Evolutionary conservation across 2,888 invertebrate genomes (phyloP), one percentile per base, ranked within the genome.

Genomic region (Bombyx huttoni): DNA sequence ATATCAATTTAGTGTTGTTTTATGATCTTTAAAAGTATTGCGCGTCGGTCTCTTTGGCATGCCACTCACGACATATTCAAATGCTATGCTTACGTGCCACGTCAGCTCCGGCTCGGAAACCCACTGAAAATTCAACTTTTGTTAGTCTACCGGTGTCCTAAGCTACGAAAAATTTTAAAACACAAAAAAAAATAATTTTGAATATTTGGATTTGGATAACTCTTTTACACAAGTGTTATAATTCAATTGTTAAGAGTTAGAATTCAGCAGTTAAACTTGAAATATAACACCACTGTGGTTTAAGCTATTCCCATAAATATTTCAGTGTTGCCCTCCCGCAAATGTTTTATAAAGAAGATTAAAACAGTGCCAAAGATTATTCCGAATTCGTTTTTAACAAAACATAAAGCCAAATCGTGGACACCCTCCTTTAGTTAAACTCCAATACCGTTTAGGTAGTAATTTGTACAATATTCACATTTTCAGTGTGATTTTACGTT

Each of bases 121-220:
- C 81, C 86, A 87, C 87, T 87, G 87, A 81, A 87, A 87, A 81
- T 74, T 76, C 75, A 81, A 86, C 77, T 73, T 62, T 64, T 70
- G 85, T 86, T 86, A 86, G 80, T 84, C 40, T 81, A 84, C 79
- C n/a, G 52, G 78, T 75, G 79, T 70, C 78, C 57, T 51, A 48
- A 46, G 69, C 13, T 40, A 51, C 55, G 35, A 35, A 48, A 47
- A 35, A 47, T 46, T 48, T 49, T 48, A 48, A n/a, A n/a, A 24
- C n/a, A 46, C 13, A 24, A 46, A 51, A 33, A 48, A 40, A 40
- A 12, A 10, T 40, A 40, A 10, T 12, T 8, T 24, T 0, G 24
- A 24, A 24, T 5, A 40, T 40, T 40, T 40, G 40, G 40, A 40
- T 3, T 6, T 7, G 40, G 12, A 7, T 40, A 40, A 40, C 40